Conservation (phyloP, 2,888 invertebrate genomes). For the Agonopterix subpropinquella region DNA sequence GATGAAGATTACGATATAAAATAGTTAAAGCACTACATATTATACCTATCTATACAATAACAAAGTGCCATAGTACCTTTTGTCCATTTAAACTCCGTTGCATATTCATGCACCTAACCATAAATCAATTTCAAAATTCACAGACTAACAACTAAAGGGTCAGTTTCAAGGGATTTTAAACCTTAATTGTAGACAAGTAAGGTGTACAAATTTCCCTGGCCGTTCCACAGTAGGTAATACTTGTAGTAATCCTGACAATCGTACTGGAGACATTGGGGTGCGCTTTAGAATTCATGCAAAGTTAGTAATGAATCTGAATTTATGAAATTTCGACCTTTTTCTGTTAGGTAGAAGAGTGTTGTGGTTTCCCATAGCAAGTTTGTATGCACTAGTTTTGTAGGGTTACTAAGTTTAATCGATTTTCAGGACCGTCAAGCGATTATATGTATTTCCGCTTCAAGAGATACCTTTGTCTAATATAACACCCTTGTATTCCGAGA, state of each 20-base stretch:
- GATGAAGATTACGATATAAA: no score
- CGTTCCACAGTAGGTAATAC: background rate
- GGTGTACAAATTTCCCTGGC: background rate
- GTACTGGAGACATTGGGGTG: background rate
- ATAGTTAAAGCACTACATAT: no score
- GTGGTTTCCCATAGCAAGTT: background rate
- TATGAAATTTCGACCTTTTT: background rate
- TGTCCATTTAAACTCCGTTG: no score
- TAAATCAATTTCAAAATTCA: no score
- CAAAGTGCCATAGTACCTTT: no score
- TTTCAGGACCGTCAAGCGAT: no score
- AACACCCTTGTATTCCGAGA: no score
- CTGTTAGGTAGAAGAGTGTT: background rate
- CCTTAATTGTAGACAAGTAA: background rate
- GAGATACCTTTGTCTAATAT: no score
- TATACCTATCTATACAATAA: no score
- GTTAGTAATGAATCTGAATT: background rate
- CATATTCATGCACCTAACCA: no score
- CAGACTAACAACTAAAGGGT: no score
- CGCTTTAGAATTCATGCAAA: constrained; percentile 1
- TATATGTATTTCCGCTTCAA: no score
- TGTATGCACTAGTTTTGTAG: constrained; percentile 1
- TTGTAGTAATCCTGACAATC: constrained; percentile 2
- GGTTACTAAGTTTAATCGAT: background rate
- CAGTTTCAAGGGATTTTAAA: background rate